Conservation (phyloP, 2,888 invertebrate species). For the Amphipoea lucens region DNA sequence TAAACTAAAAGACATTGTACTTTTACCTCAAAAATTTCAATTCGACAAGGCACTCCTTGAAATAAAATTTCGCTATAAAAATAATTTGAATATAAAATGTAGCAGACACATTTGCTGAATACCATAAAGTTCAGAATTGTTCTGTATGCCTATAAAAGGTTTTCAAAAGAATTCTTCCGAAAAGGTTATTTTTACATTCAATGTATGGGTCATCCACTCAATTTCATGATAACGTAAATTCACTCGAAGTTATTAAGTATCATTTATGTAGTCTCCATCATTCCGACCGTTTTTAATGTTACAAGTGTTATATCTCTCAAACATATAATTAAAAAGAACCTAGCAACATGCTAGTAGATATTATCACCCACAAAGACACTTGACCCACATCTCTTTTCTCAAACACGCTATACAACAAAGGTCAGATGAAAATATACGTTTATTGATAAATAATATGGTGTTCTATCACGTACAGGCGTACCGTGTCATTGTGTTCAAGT, state of each 20-base stretch:
- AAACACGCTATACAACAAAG: constrained; percentile 71
- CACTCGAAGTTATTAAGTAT: neutral
- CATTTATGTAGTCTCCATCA: neutral
- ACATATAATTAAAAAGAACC: constrained; percentile 30
- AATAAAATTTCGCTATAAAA: constrained; percentile 55
- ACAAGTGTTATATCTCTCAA: neutral
- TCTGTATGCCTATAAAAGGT: constrained; percentile 35
- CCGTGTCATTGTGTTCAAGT: constrained; percentile 62
- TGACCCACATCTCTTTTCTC: constrained; percentile 75
- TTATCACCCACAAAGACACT: constrained; percentile 65
- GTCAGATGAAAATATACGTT: constrained; percentile 73
- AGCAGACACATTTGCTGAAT: constrained; percentile 51
- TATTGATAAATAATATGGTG: constrained; percentile 73
- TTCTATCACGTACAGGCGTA: constrained; percentile 63
- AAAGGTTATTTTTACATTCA: constrained; percentile 41
- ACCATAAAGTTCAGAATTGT: constrained; percentile 42
- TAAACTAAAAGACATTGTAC: constrained; percentile 26
- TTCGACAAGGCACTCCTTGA: constrained; percentile 21
- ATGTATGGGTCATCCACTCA: neutral
- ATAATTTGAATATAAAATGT: constrained; percentile 60
- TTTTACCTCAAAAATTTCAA: constrained; percentile 46
- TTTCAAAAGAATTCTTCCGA: constrained; percentile 53
- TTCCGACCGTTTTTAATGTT: neutral
- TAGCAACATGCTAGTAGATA: constrained; percentile 40
- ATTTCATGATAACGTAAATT: constrained; percentile 9